A percentile compares a stretch with the other conserved stretches of the same genome.
These are phyloP conservation scores for Lycophotia porphyrea DNA, from an alignment of 2,888 invertebrate genomes.

Conservation along the genomic window DNA sequence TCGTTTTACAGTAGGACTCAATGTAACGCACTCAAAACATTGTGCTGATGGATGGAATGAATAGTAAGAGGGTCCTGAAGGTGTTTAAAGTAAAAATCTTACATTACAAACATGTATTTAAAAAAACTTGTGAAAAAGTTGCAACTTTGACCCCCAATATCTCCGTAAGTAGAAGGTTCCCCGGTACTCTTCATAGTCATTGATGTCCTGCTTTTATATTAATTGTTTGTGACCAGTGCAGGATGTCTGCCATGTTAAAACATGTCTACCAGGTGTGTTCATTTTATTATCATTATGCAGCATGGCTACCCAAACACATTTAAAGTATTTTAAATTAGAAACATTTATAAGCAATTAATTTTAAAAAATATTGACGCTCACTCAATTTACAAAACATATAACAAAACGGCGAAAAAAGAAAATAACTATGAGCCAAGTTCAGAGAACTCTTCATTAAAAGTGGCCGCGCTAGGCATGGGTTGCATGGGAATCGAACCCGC, in stretches of 20 bases:
- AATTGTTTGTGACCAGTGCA: not conserved
- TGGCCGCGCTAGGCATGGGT: not conserved
- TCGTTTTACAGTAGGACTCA: too few species aligned
- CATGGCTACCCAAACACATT: not conserved
- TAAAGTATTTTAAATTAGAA: not conserved
- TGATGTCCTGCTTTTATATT: not conserved
- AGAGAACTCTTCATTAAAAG: not conserved
- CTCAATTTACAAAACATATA: not conserved
- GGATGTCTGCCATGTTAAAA: not conserved
- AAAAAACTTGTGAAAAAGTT: too few species aligned
- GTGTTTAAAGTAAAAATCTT: too few species aligned
- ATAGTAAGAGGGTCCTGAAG: too few species aligned
- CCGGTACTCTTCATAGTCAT: not conserved
- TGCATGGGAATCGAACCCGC: not conserved
- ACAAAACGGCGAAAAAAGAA: not conserved
- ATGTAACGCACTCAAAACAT: too few species aligned
- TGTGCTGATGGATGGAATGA: too few species aligned
- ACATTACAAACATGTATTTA: too few species aligned
- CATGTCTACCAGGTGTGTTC: not conserved
- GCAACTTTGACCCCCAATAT: too few species aligned
- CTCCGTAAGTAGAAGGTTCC: too few species aligned
- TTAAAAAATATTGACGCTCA: not conserved
- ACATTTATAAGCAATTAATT: not conserved
- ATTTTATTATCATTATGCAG: not conserved
- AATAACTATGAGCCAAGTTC: not conserved